Conservation (phyloP, 2,113 vertebrate species). For the Centropus unirufus region DNA sequence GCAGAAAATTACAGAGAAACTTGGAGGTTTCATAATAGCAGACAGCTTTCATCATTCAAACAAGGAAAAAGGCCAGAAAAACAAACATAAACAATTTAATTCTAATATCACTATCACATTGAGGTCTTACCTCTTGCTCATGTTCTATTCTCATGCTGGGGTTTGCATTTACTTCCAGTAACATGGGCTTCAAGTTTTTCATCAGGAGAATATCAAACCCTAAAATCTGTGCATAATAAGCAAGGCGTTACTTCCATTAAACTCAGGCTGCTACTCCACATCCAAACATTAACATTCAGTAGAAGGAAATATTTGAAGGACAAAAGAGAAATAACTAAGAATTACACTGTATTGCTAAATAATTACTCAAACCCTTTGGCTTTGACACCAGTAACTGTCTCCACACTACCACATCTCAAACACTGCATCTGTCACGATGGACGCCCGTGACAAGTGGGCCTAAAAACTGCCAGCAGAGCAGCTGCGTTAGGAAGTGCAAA, state of each 20-base stretch:
- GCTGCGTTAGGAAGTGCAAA: neutral
- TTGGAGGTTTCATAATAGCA: conserved; percentile 58
- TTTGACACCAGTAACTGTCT: neutral
- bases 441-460: neutral
- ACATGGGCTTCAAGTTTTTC: conserved; percentile 94
- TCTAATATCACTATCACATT: neutral
- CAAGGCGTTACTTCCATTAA: conserved; percentile 37
- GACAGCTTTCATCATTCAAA: conserved; percentile 56
- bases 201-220: conserved; percentile 98
- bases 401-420: neutral
- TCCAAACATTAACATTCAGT: neutral
- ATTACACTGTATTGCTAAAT: neutral
- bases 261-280: neutral
- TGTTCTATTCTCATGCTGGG: conserved; percentile 99
- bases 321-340: neutral
- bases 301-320: neutral
- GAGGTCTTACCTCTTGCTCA: conserved; percentile 87
- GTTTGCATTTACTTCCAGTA: conserved; percentile 97
- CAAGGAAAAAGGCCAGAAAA: neutral
- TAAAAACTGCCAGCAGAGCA: neutral
- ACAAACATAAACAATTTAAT: conserved; percentile 10
- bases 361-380: neutral
- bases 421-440: neutral
- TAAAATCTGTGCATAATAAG: conserved; percentile 84
- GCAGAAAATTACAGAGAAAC: conserved; percentile 63